These are phyloP conservation scores for Hylia prasina DNA, from an alignment of 2,113 vertebrate species.

Conservation along the genomic window DNA sequence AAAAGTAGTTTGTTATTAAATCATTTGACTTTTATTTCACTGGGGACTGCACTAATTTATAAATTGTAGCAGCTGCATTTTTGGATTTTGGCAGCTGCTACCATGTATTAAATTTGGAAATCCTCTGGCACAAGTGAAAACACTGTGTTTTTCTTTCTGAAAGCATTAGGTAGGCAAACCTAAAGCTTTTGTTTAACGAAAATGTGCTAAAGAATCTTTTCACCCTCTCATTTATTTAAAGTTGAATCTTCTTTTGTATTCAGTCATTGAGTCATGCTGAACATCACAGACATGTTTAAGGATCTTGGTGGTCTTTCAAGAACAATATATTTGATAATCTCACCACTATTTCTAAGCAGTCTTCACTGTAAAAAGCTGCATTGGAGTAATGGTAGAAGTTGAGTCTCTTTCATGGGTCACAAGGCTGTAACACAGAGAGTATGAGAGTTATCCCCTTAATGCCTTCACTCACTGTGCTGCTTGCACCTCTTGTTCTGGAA, in stretches of 20 bases:
- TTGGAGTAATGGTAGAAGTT: not conserved
- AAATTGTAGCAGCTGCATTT: not conserved
- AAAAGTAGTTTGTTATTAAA: not conserved
- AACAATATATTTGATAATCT: not conserved
- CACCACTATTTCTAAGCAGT: not conserved
- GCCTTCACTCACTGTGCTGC: fast-evolving
- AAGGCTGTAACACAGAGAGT: not conserved
- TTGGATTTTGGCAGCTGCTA: not conserved
- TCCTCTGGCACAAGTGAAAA: not conserved
- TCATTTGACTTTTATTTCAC: not conserved
- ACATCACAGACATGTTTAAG: not conserved
- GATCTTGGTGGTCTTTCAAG: not conserved
- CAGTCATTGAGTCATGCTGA: not conserved
- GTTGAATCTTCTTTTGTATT: not conserved
- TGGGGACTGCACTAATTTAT: not conserved
- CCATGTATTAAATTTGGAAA: not conserved
- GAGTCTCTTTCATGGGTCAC: not conserved
- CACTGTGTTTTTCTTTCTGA: not conserved
- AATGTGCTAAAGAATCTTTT: not conserved
- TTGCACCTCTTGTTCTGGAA: not conserved
- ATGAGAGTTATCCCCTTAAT: not conserved
- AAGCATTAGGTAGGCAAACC: not conserved
- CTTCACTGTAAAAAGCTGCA: not conserved
- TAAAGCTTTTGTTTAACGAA: not conserved
- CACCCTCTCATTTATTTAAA: not conserved